A percentile compares a stretch with the other conserved stretches of the same genome.
These are phyloP conservation scores for Acipenser transmontanus DNA, from an alignment of 2,797 vertebrate genomes.

Conservation along the genomic window DNA sequence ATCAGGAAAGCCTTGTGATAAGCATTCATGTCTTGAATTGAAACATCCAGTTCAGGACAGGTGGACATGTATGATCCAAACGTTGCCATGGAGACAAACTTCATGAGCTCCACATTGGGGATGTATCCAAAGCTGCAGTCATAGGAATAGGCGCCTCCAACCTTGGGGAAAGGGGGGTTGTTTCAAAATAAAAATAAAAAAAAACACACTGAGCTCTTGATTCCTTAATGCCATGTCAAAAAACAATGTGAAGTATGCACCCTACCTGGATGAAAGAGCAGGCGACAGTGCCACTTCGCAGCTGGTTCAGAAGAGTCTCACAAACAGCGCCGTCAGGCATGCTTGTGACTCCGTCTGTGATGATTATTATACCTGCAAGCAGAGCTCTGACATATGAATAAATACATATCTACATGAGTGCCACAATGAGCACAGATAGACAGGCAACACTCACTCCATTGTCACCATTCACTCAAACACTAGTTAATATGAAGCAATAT, in stretches of 20 bases:
- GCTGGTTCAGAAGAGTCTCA: constrained; percentile 90
- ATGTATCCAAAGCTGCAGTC: constrained; percentile 96
- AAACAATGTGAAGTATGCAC: background rate
- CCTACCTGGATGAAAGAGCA: constrained; percentile 94
- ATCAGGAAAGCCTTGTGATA: constrained; percentile 92
- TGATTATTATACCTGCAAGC: constrained; percentile 84
- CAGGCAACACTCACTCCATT: no score
- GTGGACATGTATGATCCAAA: constrained; percentile 90
- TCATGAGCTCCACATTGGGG: constrained; percentile 96
- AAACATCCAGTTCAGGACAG: constrained; percentile 72
- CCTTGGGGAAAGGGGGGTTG: constrained; percentile 47
- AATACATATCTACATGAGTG: background rate
- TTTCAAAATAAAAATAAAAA: no score
- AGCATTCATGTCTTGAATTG: constrained; percentile 75
- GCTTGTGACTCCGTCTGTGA: constrained; percentile 95
- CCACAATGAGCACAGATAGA: no score
- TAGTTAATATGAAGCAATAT: no score
- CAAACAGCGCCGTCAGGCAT: constrained; percentile 92
- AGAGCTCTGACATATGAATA: background rate
- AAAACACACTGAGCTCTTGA: no score
- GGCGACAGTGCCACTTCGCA: constrained; percentile 86
- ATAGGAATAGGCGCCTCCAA: constrained; percentile 89
- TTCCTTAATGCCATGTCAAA: no score
- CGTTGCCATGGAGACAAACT: constrained; percentile 94
- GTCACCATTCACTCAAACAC: no score